Percentiles rank a stretch among this genome's conserved stretches.
phyloP scores from a whole-genome alignment of 2,888 invertebrate species.

The Caenorhabditis wallacei region DNA sequence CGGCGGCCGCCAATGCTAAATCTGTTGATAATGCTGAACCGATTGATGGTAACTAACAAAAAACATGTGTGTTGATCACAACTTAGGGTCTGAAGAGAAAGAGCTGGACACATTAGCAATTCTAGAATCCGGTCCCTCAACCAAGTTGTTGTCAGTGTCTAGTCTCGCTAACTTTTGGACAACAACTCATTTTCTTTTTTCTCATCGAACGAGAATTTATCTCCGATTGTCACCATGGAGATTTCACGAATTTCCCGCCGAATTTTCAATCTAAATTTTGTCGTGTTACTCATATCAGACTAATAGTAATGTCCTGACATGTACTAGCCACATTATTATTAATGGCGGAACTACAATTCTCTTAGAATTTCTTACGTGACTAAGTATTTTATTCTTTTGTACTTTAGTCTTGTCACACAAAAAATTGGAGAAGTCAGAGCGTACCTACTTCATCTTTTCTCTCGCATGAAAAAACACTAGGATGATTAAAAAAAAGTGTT shows the following conservation, averaged over 20 bases:
- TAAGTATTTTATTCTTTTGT: constrained; percentile 30
- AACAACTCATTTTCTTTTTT: constrained; percentile 8
- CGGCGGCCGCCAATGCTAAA: background rate
- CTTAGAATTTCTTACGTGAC: background rate
- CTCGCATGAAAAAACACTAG: constrained; percentile 35
- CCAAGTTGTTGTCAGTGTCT: constrained; percentile 41
- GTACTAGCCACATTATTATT: background rate
- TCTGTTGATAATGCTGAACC: background rate
- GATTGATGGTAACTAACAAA: constrained; percentile 19
- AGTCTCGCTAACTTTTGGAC: constrained; percentile 34
- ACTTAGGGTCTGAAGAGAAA: constrained; percentile 1
- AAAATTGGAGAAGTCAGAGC: constrained; percentile 1
- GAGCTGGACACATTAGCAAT: constrained; percentile 28
- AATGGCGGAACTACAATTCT: background rate
- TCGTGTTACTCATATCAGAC: background rate
- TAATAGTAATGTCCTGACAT: background rate
- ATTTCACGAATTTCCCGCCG: constrained; percentile 1
- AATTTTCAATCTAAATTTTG: background rate
- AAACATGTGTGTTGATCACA: constrained; percentile 33
- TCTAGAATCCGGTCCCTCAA: constrained; percentile 28
- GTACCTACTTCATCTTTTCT: constrained; percentile 33
- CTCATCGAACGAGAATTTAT: background rate
- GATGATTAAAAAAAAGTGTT: constrained; percentile 42
- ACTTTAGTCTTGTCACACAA: constrained; percentile 31
- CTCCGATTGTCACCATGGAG: constrained; percentile 16